Conservation (phyloP, 2,113 vertebrate genomes). For the Microtus oregoni region DNA sequence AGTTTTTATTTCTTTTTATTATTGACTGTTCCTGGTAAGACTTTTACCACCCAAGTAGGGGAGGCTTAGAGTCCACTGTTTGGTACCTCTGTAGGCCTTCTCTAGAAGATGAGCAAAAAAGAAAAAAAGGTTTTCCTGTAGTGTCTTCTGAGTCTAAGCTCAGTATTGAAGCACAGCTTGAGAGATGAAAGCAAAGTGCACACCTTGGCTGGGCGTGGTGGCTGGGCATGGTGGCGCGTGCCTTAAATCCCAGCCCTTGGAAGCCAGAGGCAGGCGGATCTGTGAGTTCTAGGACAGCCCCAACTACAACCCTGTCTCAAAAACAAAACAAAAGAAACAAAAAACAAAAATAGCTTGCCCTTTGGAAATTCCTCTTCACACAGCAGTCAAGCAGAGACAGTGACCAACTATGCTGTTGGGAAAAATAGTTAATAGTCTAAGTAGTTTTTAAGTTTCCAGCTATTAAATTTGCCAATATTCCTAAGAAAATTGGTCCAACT, state of each 20-base stretch:
- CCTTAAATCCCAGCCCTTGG: background rate
- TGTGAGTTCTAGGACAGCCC: background rate
- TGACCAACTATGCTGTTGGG: background rate
- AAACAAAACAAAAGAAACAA: too few species aligned
- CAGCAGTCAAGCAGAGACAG: background rate
- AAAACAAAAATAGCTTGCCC: background rate
- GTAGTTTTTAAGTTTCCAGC: background rate
- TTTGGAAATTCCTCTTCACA: background rate
- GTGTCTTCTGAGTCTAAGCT: background rate
- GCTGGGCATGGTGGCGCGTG: rapidly evolving
- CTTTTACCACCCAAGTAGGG: background rate
- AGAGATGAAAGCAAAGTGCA: background rate
- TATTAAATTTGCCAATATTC: background rate
- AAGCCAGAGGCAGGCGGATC: background rate
- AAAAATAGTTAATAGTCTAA: background rate
- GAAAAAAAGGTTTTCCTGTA: background rate
- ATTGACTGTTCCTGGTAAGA: background rate
- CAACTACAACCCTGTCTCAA: background rate
- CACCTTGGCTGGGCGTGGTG: background rate
- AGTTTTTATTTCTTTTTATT: background rate
- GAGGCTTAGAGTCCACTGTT: background rate
- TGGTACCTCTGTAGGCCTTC: background rate
- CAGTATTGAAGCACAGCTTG: background rate
- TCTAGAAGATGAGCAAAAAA: background rate
- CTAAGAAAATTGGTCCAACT: background rate